Evolutionary conservation across 1,140 invertebrate species (phyloP).

Genomic region (Reticulitermes speratus): DNA sequence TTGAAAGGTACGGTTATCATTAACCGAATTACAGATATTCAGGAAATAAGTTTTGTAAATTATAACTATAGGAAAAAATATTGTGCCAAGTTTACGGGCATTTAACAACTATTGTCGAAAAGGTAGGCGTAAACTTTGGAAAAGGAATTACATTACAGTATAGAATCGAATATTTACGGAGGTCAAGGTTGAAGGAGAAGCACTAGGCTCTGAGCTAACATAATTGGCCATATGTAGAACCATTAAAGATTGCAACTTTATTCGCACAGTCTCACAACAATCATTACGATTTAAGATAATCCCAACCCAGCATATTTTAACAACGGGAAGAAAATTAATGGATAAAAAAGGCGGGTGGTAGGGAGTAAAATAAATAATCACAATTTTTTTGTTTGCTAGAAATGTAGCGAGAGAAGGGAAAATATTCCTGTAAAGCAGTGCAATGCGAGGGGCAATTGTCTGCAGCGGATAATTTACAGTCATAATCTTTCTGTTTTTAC

Average conservation of each 20-base stretch:
- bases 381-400: background rate
- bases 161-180: too few relatives aligned
- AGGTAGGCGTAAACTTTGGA: too few relatives aligned
- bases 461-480: slow-evolving; percentile 1
- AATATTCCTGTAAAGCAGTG: slow-evolving; percentile 5
- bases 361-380: slow-evolving; percentile 14
- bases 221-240: too few relatives aligned
- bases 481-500: background rate
- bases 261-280: background rate
- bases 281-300: background rate
- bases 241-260: background rate
- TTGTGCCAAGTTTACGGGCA: too few relatives aligned
- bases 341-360: background rate
- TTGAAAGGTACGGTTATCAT: too few relatives aligned
- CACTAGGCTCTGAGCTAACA: too few relatives aligned
- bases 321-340: background rate
- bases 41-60: too few relatives aligned
- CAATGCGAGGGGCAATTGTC: slow-evolving; percentile 2
- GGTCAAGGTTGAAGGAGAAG: too few relatives aligned
- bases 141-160: too few relatives aligned
- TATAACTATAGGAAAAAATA: too few relatives aligned
- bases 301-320: background rate
- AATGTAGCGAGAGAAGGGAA: background rate
- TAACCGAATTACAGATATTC: too few relatives aligned
- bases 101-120: too few relatives aligned